Percentiles rank a stretch among this genome's conserved stretches.
phyloP scores from a whole-genome alignment of 1,140 invertebrate genomes.

The Melanaphis sacchari region DNA sequence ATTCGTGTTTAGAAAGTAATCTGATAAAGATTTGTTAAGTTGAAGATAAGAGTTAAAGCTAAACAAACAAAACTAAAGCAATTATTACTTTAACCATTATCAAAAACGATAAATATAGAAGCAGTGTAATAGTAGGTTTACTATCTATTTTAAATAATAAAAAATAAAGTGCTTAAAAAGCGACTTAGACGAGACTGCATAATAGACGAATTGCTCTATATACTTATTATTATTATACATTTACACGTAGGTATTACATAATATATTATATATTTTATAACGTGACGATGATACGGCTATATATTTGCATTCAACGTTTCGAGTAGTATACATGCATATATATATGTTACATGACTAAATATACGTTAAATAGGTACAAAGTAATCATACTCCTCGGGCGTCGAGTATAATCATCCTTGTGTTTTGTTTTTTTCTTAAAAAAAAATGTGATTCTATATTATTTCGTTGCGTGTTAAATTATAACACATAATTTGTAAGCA shows the following conservation, averaged over 20 bases:
- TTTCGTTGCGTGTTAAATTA: background rate
- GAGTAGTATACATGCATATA: background rate
- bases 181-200: background rate
- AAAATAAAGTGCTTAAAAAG: background rate
- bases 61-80: background rate
- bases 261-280: background rate
- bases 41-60: background rate
- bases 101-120: background rate
- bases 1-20: background rate
- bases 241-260: background rate
- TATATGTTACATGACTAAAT: background rate
- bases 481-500: slow-evolving; percentile 1
- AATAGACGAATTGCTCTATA: background rate
- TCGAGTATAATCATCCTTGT: background rate
- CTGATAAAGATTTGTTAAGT: background rate
- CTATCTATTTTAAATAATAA: background rate
- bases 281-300: background rate
- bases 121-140: background rate
- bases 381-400: background rate
- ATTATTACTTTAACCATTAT: background rate
- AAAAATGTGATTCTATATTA: slow-evolving; percentile 8
- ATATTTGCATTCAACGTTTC: background rate
- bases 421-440: background rate
- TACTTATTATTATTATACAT: background rate
- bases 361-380: background rate